Evolutionary conservation across 2,888 invertebrate genomes (phyloP).

Genomic region (Alloscopus bannaensis): DNA sequence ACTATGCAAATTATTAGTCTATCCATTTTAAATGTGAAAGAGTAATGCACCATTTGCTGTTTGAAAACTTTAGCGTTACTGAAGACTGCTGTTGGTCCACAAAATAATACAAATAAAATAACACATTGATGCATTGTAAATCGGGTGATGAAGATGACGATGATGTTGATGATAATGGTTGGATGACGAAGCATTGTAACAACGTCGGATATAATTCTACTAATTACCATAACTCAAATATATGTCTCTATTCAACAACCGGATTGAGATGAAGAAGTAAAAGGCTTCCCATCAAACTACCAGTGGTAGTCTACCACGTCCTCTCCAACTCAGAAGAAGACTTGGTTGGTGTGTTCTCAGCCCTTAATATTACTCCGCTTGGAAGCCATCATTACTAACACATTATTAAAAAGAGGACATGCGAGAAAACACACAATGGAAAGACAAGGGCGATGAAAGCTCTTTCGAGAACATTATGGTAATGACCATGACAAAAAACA

Average conservation of each 20-base stretch:
- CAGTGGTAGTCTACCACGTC: not conserved
- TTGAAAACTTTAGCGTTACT: too few species aligned
- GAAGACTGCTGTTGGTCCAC: too few species aligned
- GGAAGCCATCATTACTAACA: not conserved
- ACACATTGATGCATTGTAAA: not conserved
- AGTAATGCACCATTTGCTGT: too few species aligned
- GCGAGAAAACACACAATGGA: not conserved
- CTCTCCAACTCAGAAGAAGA: not conserved
- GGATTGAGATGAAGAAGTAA: not conserved
- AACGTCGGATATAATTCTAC: too few species aligned
- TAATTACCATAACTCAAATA: not conserved
- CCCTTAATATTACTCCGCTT: not conserved
- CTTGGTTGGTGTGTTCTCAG: not conserved
- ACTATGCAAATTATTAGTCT: too few species aligned
- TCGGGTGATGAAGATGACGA: too few species aligned
- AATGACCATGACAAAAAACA: constrained; percentile 25
- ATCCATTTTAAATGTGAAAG: too few species aligned
- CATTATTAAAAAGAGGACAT: not conserved
- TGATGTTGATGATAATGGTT: too few species aligned
- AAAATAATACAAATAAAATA: not conserved
- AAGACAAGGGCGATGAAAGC: constrained; percentile 37
- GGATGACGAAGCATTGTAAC: too few species aligned
- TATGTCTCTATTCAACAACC: not conserved
- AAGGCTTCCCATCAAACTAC: not conserved
- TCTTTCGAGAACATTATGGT: constrained; percentile 21